Evolutionary conservation across 2,113 vertebrate species (phyloP).

Genomic region (Porphyrio hochstetteri): DNA sequence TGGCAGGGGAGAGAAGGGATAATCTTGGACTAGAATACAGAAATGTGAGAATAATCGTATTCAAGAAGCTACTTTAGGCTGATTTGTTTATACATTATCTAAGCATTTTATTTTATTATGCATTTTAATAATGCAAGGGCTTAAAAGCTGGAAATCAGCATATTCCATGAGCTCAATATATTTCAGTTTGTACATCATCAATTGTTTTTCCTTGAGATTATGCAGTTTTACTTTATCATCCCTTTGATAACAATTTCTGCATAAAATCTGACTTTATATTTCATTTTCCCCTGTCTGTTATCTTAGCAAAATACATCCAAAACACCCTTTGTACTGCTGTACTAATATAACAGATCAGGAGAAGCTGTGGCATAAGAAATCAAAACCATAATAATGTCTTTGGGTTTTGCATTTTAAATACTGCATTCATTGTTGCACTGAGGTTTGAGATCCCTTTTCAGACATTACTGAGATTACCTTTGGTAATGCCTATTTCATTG

Average conservation of each 20-base stretch:
- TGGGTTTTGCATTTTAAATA: constrained; percentile 88
- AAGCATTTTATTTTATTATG: constrained; percentile 66
- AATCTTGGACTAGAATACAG: not conserved
- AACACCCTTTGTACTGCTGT: constrained; percentile 75
- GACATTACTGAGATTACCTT: constrained; percentile 87
- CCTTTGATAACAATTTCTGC: constrained; percentile 81
- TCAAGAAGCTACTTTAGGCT: constrained; percentile 33
- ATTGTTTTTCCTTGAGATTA: constrained; percentile 73
- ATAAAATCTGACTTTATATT: constrained; percentile 82
- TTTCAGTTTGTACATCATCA: constrained; percentile 67
- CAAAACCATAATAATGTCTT: constrained; percentile 86
- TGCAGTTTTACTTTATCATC: constrained; percentile 79
- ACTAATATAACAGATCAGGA: constrained; percentile 79
- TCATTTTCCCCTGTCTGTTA: constrained; percentile 79
- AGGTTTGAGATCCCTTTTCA: constrained; percentile 83
- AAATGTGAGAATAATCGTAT: constrained; percentile 47
- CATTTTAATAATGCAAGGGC: constrained; percentile 68
- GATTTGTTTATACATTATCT: constrained; percentile 68
- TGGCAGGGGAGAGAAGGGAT: not conserved
- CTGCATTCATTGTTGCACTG: constrained; percentile 83
- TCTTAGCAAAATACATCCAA: constrained; percentile 78
- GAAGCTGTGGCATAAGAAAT: constrained; percentile 82
- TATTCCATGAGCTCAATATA: constrained; percentile 52
- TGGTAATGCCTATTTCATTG: constrained; percentile 86
- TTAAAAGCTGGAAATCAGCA: constrained; percentile 63